Base-by-base conservation (phyloP, 2,113 vertebrate genomes). In the Megaleporinus macrocephalus region DNA sequence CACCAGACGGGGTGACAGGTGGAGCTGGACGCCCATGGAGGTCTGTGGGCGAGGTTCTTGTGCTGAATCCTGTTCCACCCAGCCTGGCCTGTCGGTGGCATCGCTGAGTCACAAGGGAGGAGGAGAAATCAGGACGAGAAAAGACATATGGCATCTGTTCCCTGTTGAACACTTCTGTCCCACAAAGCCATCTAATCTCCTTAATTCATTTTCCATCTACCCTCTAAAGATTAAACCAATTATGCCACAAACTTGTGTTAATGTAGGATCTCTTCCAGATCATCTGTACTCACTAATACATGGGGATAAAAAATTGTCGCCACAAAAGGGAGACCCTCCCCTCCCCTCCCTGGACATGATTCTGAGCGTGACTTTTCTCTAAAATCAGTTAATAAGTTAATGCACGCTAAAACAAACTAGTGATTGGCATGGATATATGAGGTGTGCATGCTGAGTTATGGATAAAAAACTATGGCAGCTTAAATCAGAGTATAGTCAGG, bases 1-100 rank as follows among this genome's bases (percentile, higher is more conserved):
- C 77, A 82, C 62, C 80, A 82, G 84, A 78, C 76, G 70, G 84
- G 80, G n/a, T 75, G 76, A 82, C 84, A 85, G 84, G 79, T 82
- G 84, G 84, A 82, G 75, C 70, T 13, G 36, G 65, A 33, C 33
- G 18, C 81, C 75, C 29, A 71, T 75, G 14, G 74, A 70, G 73
- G 41, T 71, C 68, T 62, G 79, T 80, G 55, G 75, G 70, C 70
- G 76, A 68, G 55, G 70, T 26, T 75, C 36, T 72, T 57, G 73
- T 49, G 27, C 69, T 62, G 36, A 78, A 29, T 63, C 78, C 78
- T 79, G 53, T 70, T 72, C 24, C 61, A 36, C 61, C 24, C 30
- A 44, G 27, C 70, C 76, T 51, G 66, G 49, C 51, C 70, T 68
- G 33, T 44, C 61, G 30, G 47, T 68, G 51, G 61, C 70, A 73